Conservation (phyloP, 2,113 vertebrate genomes). For the Noctilio leporinus region DNA sequence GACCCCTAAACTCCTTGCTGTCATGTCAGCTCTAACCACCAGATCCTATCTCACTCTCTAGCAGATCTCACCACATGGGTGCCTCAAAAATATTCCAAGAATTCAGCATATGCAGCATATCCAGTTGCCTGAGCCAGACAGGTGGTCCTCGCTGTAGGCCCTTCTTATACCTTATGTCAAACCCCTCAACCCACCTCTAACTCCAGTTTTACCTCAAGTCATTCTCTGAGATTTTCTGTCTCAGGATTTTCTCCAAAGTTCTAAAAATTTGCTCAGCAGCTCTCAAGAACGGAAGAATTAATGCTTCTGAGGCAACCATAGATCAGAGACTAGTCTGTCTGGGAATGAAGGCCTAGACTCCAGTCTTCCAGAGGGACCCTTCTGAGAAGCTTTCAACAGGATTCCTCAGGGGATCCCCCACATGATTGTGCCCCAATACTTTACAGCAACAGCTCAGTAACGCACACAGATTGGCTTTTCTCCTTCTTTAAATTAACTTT, state of each 20-base stretch:
- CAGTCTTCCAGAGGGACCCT: neutral
- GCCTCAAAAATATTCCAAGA: conserved; percentile 4
- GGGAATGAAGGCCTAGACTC: neutral
- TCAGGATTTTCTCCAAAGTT: neutral
- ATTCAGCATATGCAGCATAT: neutral
- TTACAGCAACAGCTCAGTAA: neutral
- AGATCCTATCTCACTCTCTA: neutral
- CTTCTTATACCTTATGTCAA: neutral
- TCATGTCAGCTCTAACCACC: neutral
- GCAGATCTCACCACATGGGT: neutral
- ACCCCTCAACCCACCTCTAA: neutral
- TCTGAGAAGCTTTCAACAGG: neutral
- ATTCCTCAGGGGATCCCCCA: neutral
- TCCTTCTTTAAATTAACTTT: neutral
- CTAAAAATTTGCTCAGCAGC: neutral
- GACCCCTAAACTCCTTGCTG: neutral
- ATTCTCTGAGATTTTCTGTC: neutral
- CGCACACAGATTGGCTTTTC: neutral
- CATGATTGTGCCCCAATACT: neutral
- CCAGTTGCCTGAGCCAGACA: neutral
- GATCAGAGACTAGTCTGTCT: neutral
- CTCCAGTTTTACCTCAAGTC: neutral
- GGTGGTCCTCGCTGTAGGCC: neutral
- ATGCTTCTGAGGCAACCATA: neutral
- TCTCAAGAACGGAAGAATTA: neutral